A percentile compares a stretch with the other conserved stretches of the same genome.
phyloP scores from a whole-genome alignment of 1,140 invertebrate species.

The Cherax quadricarinatus region DNA sequence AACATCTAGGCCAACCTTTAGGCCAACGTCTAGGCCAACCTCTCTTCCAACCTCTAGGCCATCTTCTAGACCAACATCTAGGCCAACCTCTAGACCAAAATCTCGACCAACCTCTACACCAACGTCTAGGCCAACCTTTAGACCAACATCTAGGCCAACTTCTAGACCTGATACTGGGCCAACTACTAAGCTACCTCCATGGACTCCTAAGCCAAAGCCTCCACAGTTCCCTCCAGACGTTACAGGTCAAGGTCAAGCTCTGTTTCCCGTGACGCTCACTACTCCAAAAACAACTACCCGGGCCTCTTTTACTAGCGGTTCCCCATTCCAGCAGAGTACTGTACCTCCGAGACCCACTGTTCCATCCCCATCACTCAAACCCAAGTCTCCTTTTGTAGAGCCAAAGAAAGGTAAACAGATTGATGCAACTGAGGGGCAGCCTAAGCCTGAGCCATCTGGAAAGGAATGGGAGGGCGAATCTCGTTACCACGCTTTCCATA shows the following conservation, averaged over 20 bases:
- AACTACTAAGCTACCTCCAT: slow-evolving; percentile 10
- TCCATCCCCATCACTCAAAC: slow-evolving; percentile 48
- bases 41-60: slow-evolving; percentile 8
- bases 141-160: neutral
- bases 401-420: slow-evolving; percentile 62
- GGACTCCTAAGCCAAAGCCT: slow-evolving; percentile 75
- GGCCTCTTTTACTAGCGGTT: neutral
- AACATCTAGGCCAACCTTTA: neutral
- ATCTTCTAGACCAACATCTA: neutral
- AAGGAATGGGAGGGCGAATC: slow-evolving; percentile 73
- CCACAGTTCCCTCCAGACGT: neutral
- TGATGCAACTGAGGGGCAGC: slow-evolving; percentile 19
- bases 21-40: neutral
- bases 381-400: slow-evolving; percentile 26
- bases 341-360: slow-evolving; percentile 28
- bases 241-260: slow-evolving; percentile 76
- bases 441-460: slow-evolving; percentile 69
- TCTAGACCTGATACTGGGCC: neutral
- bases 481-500: slow-evolving; percentile 74
- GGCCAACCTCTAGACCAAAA: neutral
- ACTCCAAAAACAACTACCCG: slow-evolving; percentile 54
- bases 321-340: slow-evolving; percentile 4
- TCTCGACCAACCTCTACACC: neutral
- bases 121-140: slow-evolving; percentile 3
- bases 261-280: slow-evolving; percentile 64